Evolutionary conservation across 2,888 invertebrate species (phyloP), one percentile per base, ranked within the genome.

Genomic region (Euphydryas editha): DNA sequence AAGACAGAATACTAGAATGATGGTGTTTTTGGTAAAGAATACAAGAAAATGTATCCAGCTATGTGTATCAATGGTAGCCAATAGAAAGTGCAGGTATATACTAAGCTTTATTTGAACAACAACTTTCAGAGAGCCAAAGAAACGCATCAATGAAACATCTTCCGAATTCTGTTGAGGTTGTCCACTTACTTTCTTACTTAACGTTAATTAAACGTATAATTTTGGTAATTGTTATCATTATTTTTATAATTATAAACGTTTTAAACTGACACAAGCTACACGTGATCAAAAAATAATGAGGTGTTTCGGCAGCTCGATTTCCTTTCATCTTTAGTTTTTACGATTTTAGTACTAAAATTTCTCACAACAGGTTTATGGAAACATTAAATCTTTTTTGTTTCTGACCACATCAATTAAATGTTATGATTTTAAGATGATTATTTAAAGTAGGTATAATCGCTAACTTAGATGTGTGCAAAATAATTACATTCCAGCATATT

Each of bases 61-160:
- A 2, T 30, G 6, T 30, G 4, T 3, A 39, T 39, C 6, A 13
- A 15, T 11, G 1, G 4, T 39, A 13, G 24, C 2, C 6, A 18
- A 15, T 6, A 21, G 24, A 15, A 51, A 24, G 6, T 30, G 6
- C 51, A 51, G 51, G n/a, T 24, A 15, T 24, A 7, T n/a, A 15
- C n/a, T 15, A 51, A 30, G 24, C 51, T 21, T 51, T 1, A 24
- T 8, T 21, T 63, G 62, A 18, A 57, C 39, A 10, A 49, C 57
- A 39, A 49, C 37, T 39, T 30, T 62, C 59, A 56, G 47, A 39
- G 30, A 49, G 42, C 59, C 65, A 57, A 70, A 70, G 70, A 70
- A 70, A 70, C 70, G 70, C 60, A 62, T 70, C 68, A 70, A 70
- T 68, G 70, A 70, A 68, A 63, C 65, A 68, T 70, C 68, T 54